Percentiles rank a stretch among this genome's conserved stretches.
These are phyloP conservation scores for Bombylius major DNA, from an alignment of 2,888 invertebrate species.

Conservation along the genomic window DNA sequence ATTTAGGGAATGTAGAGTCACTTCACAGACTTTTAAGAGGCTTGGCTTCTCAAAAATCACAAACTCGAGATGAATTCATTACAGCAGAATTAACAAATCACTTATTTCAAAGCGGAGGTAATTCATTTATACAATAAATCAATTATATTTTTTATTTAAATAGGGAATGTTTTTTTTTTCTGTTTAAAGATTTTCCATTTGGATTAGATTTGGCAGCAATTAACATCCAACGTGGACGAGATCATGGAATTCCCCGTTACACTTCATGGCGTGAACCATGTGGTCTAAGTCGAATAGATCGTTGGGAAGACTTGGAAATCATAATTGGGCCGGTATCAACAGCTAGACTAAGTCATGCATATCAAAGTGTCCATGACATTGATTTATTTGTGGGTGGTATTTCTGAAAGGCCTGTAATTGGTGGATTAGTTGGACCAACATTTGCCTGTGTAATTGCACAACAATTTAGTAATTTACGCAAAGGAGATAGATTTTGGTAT, in stretches of 20 bases:
- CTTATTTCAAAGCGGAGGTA: constrained; percentile 57
- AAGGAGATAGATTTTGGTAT: constrained; percentile 73
- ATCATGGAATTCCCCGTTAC: constrained; percentile 75
- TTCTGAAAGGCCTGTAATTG: constrained; percentile 65
- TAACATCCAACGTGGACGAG: constrained; percentile 76
- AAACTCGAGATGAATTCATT: constrained; percentile 70
- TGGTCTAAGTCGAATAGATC: constrained; percentile 50
- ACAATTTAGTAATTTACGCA: constrained; percentile 65
- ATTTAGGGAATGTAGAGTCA: constrained; percentile 66
- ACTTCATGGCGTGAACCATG: constrained; percentile 70
- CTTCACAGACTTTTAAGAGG: constrained; percentile 68
- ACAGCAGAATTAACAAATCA: constrained; percentile 70
- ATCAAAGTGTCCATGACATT: constrained; percentile 64
- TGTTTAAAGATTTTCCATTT: constrained; percentile 44
- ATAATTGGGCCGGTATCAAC: constrained; percentile 53
- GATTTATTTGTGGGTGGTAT: constrained; percentile 75
- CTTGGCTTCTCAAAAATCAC: constrained; percentile 61
- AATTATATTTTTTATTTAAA: too few species aligned
- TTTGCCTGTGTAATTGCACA: constrained; percentile 81
- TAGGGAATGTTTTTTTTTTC: not conserved
- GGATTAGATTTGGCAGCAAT: constrained; percentile 81
- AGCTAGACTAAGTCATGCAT: constrained; percentile 46
- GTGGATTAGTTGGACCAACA: constrained; percentile 73
- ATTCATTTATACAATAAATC: not conserved
- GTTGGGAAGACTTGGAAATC: constrained; percentile 57